Conservation (phyloP, 2,113 vertebrate genomes). For the Mus musculus region DNA sequence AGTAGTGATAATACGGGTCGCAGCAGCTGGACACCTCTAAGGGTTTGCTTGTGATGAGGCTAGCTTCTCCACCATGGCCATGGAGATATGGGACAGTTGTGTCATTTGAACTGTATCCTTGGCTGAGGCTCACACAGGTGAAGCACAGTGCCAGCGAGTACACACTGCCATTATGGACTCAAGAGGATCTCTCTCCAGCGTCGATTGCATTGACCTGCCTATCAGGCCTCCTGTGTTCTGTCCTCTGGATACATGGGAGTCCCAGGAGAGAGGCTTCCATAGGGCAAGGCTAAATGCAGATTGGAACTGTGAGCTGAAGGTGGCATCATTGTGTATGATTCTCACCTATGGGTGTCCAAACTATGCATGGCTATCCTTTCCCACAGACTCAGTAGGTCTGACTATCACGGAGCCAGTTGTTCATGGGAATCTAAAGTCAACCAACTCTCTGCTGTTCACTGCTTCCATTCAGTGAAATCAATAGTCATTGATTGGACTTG, state of each 20-base stretch:
- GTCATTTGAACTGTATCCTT: not conserved
- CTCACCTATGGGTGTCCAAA: not conserved
- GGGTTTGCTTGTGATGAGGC: not conserved
- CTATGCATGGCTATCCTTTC: not conserved
- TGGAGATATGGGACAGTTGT: not conserved
- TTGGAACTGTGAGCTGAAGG: not conserved
- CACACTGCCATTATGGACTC: not conserved
- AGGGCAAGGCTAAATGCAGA: not conserved
- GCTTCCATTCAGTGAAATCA: conserved; percentile 54
- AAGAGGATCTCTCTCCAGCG: not conserved
- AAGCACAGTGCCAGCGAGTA: not conserved
- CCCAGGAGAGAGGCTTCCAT: not conserved
- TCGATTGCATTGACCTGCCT: not conserved
- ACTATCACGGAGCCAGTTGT: conserved; percentile 49
- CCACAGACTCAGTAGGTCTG: conserved; percentile 50
- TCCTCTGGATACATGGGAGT: not conserved
- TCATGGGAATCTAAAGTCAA: conserved; percentile 67
- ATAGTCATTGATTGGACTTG: conserved; percentile 43
- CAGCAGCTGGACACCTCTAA: not conserved
- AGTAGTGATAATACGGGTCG: not conserved
- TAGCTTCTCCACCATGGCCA: fast-evolving
- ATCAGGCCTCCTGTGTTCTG: not conserved
- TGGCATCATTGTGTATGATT: not conserved
- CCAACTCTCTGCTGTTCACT: conserved; percentile 69
- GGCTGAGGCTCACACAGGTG: not conserved